phyloP scores from a whole-genome alignment of 2,797 vertebrate genomes.

The Malurus splendens region DNA sequence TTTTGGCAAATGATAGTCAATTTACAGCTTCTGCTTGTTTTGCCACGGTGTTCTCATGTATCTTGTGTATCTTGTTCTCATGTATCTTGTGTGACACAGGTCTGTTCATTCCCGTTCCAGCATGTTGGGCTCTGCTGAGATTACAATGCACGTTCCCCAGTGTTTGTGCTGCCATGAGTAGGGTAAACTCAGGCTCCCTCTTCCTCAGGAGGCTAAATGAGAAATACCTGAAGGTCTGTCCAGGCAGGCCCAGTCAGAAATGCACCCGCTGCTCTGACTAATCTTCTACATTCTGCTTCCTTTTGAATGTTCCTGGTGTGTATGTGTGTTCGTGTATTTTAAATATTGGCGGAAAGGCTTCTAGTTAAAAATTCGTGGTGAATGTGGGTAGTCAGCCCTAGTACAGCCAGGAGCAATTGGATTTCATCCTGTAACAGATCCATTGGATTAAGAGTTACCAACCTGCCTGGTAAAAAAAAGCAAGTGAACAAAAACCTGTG shows the following conservation, averaged over 20 bases:
- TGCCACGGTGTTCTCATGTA: background rate
- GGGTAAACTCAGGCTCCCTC: background rate
- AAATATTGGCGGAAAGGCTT: background rate
- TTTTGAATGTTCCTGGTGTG: background rate
- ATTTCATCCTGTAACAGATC: background rate
- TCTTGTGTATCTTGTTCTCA: background rate
- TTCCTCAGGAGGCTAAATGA: background rate
- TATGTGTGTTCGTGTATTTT: background rate
- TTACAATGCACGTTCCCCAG: accelerated
- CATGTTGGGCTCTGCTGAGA: background rate
- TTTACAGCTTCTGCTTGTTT: background rate
- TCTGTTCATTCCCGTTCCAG: background rate
- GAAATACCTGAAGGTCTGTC: background rate
- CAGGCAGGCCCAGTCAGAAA: background rate
- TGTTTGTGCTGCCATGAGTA: background rate
- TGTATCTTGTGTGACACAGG: background rate
- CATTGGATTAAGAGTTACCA: background rate
- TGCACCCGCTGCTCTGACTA: background rate
- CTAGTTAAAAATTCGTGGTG: background rate
- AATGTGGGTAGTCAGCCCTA: background rate
- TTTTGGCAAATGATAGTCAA: accelerated
- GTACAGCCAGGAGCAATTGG: background rate
- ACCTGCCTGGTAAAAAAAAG: background rate
- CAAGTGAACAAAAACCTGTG: accelerated
- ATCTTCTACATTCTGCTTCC: background rate